Evolutionary conservation across 2,113 vertebrate species (phyloP).

Genomic region (Anolis carolinensis): DNA sequence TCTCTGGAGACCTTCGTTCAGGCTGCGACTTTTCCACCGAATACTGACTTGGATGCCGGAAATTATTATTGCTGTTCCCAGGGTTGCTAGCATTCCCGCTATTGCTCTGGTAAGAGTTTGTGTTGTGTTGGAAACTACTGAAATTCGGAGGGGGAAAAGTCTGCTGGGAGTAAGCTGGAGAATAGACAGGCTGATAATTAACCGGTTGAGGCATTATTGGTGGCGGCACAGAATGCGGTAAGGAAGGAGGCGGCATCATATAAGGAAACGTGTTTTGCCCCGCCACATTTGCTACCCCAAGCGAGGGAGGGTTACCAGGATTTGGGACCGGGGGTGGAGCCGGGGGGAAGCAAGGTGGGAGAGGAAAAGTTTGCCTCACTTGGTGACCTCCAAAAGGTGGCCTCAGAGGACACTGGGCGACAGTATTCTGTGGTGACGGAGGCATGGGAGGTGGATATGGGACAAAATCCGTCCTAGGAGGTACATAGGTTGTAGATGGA

Average conservation of each 20-base stretch:
- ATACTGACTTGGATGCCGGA: conserved; percentile 82
- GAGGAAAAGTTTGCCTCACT: conserved; percentile 84
- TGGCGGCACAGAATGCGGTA: conserved; percentile 78
- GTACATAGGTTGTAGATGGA: conserved; percentile 78
- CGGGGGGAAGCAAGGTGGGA: conserved; percentile 89
- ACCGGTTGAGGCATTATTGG: conserved; percentile 84
- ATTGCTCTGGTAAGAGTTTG: conserved; percentile 72
- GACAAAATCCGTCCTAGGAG: conserved; percentile 86
- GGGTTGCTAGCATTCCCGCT: conserved; percentile 23
- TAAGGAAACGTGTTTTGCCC: conserved; percentile 87
- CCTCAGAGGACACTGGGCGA: conserved; percentile 83
- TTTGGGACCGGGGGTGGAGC: conserved; percentile 82
- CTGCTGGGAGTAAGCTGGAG: conserved; percentile 84
- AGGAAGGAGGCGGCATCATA: conserved; percentile 85
- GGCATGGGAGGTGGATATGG: conserved; percentile 86
- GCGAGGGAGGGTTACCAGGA: conserved; percentile 66
- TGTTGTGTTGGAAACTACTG: conserved; percentile 77
- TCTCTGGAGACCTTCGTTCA: conserved; percentile 84
- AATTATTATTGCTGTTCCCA: conserved; percentile 66
- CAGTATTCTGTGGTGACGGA: conserved; percentile 76
- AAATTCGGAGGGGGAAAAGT: conserved; percentile 83
- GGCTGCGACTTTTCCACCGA: conserved; percentile 78
- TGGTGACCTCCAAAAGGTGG: conserved; percentile 85
- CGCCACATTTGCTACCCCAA: conserved; percentile 66
- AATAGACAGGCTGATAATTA: conserved; percentile 86